A percentile compares a stretch with the other conserved stretches of the same genome.
These are phyloP conservation scores for Amphipyra tragopoginis DNA, from an alignment of 2,888 invertebrate species.

Conservation along the genomic window DNA sequence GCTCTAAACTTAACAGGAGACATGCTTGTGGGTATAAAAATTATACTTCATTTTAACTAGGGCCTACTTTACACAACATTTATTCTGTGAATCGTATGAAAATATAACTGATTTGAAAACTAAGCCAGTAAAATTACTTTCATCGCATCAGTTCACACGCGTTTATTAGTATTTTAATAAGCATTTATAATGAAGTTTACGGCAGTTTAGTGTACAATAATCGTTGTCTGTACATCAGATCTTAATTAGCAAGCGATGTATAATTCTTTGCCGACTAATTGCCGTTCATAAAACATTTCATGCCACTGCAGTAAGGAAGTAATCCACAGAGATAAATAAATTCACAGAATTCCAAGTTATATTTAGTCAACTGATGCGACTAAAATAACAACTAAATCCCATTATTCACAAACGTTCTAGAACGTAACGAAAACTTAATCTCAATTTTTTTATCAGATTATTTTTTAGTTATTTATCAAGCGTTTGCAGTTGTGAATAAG, in stretches of 20 bases:
- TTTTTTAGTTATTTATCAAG: too few species aligned
- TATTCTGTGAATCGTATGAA: conserved; percentile 33
- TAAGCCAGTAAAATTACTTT: conserved; percentile 27
- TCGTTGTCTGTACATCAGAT: neutral
- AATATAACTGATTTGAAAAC: conserved; percentile 43
- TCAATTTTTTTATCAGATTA: too few species aligned
- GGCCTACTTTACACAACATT: neutral
- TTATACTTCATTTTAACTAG: too few species aligned
- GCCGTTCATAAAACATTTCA: conserved; percentile 2
- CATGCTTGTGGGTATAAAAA: neutral
- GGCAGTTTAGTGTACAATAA: neutral
- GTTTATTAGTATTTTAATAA: conserved; percentile 12
- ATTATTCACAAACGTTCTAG: too few species aligned
- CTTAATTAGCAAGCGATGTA: neutral
- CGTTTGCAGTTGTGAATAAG: too few species aligned
- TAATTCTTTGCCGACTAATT: conserved; percentile 3
- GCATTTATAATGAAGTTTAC: conserved; percentile 1
- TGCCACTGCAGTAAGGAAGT: too few species aligned
- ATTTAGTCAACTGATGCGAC: conserved; percentile 16
- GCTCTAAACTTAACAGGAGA: conserved; percentile 34
- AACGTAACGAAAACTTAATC: too few species aligned
- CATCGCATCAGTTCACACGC: conserved; percentile 25
- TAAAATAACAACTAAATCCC: conserved; percentile 16
- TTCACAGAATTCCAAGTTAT: too few species aligned
- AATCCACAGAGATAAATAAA: neutral